A percentile compares a stretch with the other conserved stretches of the same genome.
phyloP scores from a whole-genome alignment of 2,113 vertebrate species.

The Lophura nycthemera region DNA sequence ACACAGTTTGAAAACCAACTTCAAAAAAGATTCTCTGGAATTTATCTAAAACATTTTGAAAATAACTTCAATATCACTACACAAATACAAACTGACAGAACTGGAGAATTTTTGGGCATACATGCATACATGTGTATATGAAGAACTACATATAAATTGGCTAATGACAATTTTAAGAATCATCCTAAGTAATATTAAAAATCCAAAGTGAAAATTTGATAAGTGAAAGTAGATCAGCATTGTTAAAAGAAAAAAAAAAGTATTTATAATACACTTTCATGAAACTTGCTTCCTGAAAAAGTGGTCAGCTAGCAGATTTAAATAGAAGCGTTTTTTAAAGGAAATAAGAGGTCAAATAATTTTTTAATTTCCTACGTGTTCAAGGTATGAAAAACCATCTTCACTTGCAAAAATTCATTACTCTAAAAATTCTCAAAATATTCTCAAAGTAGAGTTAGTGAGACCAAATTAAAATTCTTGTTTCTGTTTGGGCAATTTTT shows the following conservation, averaged over 20 bases:
- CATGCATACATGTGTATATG: background rate
- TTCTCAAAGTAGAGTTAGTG: background rate
- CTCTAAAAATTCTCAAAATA: background rate
- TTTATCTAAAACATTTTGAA: background rate
- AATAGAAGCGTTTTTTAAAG: background rate
- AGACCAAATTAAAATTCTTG: background rate
- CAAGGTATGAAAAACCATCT: background rate
- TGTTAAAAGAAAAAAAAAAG: background rate
- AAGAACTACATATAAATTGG: background rate
- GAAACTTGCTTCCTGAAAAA: background rate
- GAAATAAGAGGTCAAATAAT: background rate
- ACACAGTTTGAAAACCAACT: background rate
- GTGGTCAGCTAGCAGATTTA: background rate
- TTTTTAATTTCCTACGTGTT: background rate
- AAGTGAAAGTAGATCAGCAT: background rate
- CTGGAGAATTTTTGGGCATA: background rate
- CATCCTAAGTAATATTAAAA: background rate
- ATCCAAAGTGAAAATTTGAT: background rate
- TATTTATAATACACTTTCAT: background rate
- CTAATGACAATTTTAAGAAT: background rate
- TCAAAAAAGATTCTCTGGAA: background rate
- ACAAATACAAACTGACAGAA: background rate
- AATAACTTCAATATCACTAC: background rate
- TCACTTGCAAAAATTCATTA: background rate
- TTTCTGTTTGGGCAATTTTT: background rate